Evolutionary conservation across 1,140 invertebrate species (phyloP), one percentile per base, ranked within the genome.

Genomic region (Andrena cerasifolii): DNA sequence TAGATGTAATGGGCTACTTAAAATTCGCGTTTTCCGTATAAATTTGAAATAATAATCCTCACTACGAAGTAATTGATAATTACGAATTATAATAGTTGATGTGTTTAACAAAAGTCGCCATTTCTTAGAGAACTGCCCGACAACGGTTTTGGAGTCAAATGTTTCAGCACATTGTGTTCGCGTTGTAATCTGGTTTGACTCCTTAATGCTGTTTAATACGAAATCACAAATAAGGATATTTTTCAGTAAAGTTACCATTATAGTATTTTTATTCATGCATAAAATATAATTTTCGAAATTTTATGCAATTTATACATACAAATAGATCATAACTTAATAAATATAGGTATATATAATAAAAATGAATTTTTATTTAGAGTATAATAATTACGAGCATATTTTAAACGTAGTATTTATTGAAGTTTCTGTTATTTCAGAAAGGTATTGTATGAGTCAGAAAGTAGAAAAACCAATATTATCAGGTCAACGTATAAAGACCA

Each of bases 381-480:
- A n/a, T 21, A n/a, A 78, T 45, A 62, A 40, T 62, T n/a, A 16
- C 18, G 12, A 62, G 28, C n/a, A 54, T 47, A 21, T 47, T 18
- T 75, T 40, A 7, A 18, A 36, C 10, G 0, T 36, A 14, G 31
- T 67, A 36, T 45, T 49, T 56, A 59, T 56, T 40, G 4, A 59
- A 54, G 61, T 85, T 72, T 87, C 84, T 94, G 91, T 91, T 91
- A 89, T 95, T 96, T 84, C 94, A 97, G 96, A 96, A 96, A 96
- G 95, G 96, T 97, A 96, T 98, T 99, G 97, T 98, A 99, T 99
- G 98, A 99, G 97, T 99, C 98, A 99, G 95, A 99, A 99, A 97
- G 97, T 96, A 96, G 98, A 99, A 98, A 98, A 99, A 97, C 98
- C 98, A 96, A 96, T 98, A 96, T 95, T 99, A 96, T 98, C 98